Percentiles rank a stretch among this genome's conserved stretches.
phyloP scores from a whole-genome alignment of 2,113 vertebrate genomes.

The Solenodon paradoxus region DNA sequence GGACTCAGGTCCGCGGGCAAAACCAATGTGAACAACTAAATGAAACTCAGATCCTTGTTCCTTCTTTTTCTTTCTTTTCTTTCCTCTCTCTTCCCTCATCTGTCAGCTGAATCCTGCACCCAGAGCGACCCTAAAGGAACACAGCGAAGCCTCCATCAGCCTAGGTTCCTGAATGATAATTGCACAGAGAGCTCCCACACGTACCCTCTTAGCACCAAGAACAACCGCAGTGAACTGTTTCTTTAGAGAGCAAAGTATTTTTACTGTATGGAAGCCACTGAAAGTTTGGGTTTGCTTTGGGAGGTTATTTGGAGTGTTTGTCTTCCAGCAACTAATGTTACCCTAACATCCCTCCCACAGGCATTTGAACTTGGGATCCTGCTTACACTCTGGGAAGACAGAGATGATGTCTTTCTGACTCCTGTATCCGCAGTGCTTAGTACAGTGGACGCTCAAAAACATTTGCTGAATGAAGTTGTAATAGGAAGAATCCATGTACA shows the following conservation, averaged over 20 bases:
- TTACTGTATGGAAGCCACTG: neutral
- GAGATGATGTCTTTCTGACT: neutral
- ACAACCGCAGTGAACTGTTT: neutral
- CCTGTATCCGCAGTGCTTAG: neutral
- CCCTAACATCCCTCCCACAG: neutral
- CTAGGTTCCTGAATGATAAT: neutral
- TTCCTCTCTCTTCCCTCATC: neutral
- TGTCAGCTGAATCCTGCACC: neutral
- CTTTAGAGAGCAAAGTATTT: neutral
- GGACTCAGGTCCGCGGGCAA: too few relatives aligned
- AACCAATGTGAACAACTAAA: too few relatives aligned
- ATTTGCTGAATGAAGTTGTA: neutral
- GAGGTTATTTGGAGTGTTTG: neutral
- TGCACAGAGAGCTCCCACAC: neutral
- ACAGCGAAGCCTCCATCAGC: neutral
- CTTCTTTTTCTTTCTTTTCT: too few relatives aligned
- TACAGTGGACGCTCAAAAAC: neutral
- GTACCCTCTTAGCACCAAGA: neutral
- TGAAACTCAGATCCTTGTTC: too few relatives aligned
- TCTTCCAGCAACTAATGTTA: neutral
- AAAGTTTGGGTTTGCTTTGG: neutral
- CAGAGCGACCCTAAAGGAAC: neutral
- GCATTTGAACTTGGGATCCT: neutral
- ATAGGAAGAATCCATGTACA: neutral
- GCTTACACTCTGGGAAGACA: neutral